Evolutionary conservation across 2,888 invertebrate genomes (phyloP).

Genomic region (Nesidiocoris tenuis): DNA sequence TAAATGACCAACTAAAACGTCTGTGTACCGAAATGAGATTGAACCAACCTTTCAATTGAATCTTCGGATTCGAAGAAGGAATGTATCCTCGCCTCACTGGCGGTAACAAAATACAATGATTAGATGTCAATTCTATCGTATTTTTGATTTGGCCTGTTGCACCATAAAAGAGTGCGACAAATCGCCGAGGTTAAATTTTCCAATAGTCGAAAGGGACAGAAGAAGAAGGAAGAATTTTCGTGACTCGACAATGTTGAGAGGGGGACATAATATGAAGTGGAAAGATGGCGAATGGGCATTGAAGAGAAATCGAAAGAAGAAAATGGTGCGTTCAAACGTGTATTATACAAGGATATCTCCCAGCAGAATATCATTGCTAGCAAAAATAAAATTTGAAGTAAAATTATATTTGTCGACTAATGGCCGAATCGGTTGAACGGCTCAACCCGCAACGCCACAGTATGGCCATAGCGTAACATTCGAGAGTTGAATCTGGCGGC

Average conservation of each 20-base stretch:
- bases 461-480: too few species aligned
- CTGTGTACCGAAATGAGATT: neutral
- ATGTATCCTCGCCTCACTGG: conserved; percentile 41
- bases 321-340: too few species aligned
- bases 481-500: too few species aligned
- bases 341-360: too few species aligned
- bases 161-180: neutral
- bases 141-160: neutral
- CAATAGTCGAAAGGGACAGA: neutral
- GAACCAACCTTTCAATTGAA: conserved; percentile 35
- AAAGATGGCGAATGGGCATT: neutral
- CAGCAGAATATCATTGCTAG: too few species aligned
- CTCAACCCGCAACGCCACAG: too few species aligned
- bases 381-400: too few species aligned
- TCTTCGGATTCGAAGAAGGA: conserved; percentile 24
- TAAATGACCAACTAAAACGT: neutral
- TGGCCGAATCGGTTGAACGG: too few species aligned
- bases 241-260: too few species aligned
- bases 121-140: neutral
- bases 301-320: neutral
- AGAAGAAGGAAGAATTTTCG: too few species aligned
- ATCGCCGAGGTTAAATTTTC: neutral
- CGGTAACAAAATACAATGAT: conserved; percentile 30
- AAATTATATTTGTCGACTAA: too few species aligned
- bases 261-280: neutral